These are phyloP conservation scores for Noctuana brunneofusca DNA, from an alignment of 2,888 invertebrate species.

Conservation along the genomic window DNA sequence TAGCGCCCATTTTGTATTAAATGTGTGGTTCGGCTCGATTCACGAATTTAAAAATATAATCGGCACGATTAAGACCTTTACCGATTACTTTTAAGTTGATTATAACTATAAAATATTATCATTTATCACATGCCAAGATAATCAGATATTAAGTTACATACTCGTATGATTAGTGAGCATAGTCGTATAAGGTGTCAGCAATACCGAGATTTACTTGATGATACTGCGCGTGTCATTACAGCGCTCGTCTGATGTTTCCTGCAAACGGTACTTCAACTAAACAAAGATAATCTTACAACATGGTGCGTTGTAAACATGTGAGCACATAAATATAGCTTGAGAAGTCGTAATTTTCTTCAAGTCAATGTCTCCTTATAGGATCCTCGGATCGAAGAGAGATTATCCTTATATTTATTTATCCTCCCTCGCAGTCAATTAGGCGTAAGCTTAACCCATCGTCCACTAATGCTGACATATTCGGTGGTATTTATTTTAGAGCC, in stretches of 20 bases:
- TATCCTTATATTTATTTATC: slow-evolving; percentile 75
- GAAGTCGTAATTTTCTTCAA: slow-evolving; percentile 26
- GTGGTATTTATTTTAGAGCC: slow-evolving; percentile 60
- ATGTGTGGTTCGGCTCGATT: slow-evolving; percentile 3
- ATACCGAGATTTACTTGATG: slow-evolving; percentile 22
- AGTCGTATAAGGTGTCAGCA: slow-evolving; percentile 14
- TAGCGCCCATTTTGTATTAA: slow-evolving; percentile 1
- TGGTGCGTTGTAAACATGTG: slow-evolving; percentile 26
- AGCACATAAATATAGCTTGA: slow-evolving; percentile 21
- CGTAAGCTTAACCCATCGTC: slow-evolving; percentile 53
- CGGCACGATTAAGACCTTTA: neutral
- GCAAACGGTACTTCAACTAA: slow-evolving; percentile 21
- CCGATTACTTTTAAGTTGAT: neutral
- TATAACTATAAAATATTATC: neutral
- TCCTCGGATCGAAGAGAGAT: slow-evolving; percentile 58
- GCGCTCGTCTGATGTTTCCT: slow-evolving; percentile 27
- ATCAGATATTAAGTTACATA: slow-evolving; percentile 15
- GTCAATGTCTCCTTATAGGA: slow-evolving; percentile 31
- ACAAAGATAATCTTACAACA: slow-evolving; percentile 31
- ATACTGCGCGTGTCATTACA: slow-evolving; percentile 26
- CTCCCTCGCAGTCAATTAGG: slow-evolving; percentile 63
- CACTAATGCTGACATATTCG: slow-evolving; percentile 47
- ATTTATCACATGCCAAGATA: slow-evolving; percentile 5
- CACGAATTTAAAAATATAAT: neutral
- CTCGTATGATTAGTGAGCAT: neutral